Percentiles rank a stretch among this genome's conserved stretches.
These are phyloP conservation scores for Elysia chlorotica DNA, from an alignment of 1,140 invertebrate genomes.

Conservation along the genomic window DNA sequence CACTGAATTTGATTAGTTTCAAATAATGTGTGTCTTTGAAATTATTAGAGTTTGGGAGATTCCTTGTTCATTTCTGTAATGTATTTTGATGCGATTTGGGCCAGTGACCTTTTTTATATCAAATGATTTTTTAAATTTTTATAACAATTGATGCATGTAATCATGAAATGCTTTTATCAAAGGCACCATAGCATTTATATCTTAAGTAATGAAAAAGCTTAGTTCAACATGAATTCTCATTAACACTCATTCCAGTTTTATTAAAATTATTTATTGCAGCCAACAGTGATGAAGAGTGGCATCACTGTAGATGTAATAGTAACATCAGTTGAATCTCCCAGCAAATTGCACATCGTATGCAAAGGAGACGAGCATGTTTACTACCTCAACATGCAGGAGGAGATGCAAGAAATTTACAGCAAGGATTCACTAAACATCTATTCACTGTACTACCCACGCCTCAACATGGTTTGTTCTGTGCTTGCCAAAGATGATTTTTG, in stretches of 20 bases:
- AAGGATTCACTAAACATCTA: slow-evolving; percentile 2
- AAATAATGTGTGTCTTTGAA: no score
- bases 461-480: slow-evolving; percentile 3
- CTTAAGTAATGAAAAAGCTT: no score
- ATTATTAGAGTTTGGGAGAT: no score
- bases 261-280: no score
- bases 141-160: background rate
- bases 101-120: background rate
- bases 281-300: slow-evolving; percentile 2
- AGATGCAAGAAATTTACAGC: slow-evolving; percentile 13
- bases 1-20: no score
- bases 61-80: background rate
- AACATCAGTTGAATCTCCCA: background rate
- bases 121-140: background rate
- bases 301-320: background rate
- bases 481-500: background rate
- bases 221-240: no score
- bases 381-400: slow-evolving; percentile 1
- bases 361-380: slow-evolving; percentile 6
- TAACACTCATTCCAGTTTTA: no score
- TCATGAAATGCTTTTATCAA: background rate
- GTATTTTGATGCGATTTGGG: no score
- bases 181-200: background rate
- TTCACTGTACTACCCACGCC: slow-evolving; percentile 3
- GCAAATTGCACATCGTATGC: background rate